These are phyloP conservation scores for Ctenodactylus gundi DNA, from an alignment of 2,113 vertebrate genomes.

Conservation along the genomic window DNA sequence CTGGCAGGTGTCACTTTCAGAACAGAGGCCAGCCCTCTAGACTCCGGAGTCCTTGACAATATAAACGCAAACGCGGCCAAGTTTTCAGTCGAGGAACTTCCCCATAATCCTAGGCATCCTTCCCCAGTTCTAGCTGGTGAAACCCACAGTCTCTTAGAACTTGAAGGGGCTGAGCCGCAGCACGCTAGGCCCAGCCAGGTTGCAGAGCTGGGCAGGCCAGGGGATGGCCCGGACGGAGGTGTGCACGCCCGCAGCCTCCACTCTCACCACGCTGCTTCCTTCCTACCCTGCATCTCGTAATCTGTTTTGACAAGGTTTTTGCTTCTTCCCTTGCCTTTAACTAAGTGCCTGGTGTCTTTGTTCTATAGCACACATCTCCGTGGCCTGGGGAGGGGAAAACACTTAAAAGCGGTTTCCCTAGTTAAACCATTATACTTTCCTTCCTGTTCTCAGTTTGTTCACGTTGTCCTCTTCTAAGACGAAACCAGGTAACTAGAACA, in stretches of 20 bases:
- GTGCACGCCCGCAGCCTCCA: not conserved
- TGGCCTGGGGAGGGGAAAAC: not conserved
- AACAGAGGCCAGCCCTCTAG: not conserved
- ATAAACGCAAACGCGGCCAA: not conserved
- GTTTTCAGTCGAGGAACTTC: not conserved
- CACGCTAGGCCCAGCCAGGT: accelerated
- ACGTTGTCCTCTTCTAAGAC: not conserved
- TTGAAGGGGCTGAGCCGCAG: not conserved
- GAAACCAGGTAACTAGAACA: not conserved
- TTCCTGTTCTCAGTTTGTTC: not conserved
- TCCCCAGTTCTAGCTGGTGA: accelerated
- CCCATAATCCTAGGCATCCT: too few relatives aligned
- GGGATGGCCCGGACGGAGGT: accelerated
- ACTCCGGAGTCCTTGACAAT: not conserved
- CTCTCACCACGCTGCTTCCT: not conserved
- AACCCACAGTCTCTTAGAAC: not conserved
- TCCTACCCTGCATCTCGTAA: not conserved
- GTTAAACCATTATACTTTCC: not conserved
- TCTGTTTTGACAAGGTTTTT: not conserved
- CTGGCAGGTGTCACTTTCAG: not conserved
- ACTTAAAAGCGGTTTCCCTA: not conserved
- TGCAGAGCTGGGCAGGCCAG: accelerated
- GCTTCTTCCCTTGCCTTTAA: not conserved
- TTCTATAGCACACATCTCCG: not conserved
- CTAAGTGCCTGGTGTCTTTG: not conserved